phyloP scores from a whole-genome alignment of 2,888 invertebrate genomes.

The Eupithecia insigniata region DNA sequence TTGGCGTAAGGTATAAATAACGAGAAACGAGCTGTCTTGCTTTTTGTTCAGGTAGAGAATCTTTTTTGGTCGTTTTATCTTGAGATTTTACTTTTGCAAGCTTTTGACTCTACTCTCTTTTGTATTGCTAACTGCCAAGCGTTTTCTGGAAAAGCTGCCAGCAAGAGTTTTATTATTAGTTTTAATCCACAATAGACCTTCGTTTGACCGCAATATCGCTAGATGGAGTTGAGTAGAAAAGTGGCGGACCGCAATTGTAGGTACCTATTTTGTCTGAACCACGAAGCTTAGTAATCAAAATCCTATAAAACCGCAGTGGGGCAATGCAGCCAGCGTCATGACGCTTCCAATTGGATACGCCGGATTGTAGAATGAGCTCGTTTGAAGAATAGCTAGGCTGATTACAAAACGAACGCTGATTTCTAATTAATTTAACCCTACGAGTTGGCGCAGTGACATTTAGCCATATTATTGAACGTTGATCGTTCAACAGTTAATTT shows the following conservation, averaged over 20 bases:
- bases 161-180: background rate
- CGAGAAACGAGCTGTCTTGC: slow-evolving; percentile 47
- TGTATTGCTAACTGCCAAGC: background rate
- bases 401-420: background rate
- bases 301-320: background rate
- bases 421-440: background rate
- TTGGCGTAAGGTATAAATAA: slow-evolving; percentile 58
- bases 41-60: slow-evolving; percentile 25
- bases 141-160: background rate
- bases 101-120: background rate
- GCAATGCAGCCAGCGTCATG: background rate
- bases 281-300: background rate
- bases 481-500: too few species aligned
- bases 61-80: slow-evolving; percentile 5
- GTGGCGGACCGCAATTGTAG: background rate
- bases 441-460: background rate
- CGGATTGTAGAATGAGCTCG: background rate
- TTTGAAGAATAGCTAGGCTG: background rate
- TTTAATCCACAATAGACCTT: background rate
- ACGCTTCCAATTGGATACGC: background rate
- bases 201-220: background rate
- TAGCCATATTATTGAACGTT: background rate
- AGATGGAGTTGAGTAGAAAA: background rate
- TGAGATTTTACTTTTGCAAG: slow-evolving; percentile 3
- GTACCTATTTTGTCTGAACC: background rate